Evolutionary conservation across 2,797 vertebrate genomes (phyloP), one percentile per base, ranked within the genome.

Genomic region (Poeciliopsis paucimaculata): DNA sequence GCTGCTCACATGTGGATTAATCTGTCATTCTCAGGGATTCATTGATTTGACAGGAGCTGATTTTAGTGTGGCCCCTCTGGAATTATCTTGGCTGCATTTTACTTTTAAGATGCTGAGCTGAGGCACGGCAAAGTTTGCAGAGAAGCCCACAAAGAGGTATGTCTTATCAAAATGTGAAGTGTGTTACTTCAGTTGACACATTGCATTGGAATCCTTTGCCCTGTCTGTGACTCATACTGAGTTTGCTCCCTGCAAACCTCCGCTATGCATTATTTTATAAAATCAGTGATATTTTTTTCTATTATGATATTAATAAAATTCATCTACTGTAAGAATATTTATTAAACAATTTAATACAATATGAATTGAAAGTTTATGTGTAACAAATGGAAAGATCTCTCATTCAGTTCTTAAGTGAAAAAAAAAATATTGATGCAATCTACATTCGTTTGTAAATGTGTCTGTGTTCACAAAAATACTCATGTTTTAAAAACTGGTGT

Each of bases 21-120:
- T 84, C 85, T 89, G 87, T 90, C 90, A 89, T 66, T 74, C 68
- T 71, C 39, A 80, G 81, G 86, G 84, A 79, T 72, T 84, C 87
- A 90, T 88, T 70, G 86, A 88, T 90, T 87, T 93, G 91, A 94
- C 91, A 93, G 90, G 81, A 49, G 62, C 84, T 90, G 86, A 91
- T 90, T 93, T 89, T 86, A 89, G 89, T 78, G 82, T 84, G 43
- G 81, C 73, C 91, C 83, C 89, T 71, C 41, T 49, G 86, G 89
- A 85, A 83, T 85, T 76, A 70, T 88, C 78, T 82, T 55, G 85
- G 82, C 75, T 91, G 84, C 60, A 16, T 89, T 80, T 79, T 86
- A 82, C 75, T 90, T 91, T 82, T 83, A 90, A 82, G 75, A 89
- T 86, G 80, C 74, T 31, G 86, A 77, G 75, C 77, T 28, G 77